Evolutionary conservation across 2,888 invertebrate species (phyloP).

Genomic region (Lasioglossum vierecki): DNA sequence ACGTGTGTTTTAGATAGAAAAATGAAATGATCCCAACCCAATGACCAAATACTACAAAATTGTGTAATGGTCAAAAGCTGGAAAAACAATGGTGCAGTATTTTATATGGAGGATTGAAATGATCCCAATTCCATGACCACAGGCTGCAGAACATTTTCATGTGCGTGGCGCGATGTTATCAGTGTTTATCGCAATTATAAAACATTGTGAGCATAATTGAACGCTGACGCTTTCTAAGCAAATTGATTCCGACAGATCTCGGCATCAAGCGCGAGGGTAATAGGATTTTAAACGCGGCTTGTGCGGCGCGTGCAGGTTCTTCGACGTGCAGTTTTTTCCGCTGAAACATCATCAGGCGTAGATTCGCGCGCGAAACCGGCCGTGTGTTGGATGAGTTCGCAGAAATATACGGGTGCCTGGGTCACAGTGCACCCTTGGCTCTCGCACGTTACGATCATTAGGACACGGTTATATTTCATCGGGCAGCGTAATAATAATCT

Average conservation of each 20-base stretch:
- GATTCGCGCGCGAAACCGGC: neutral
- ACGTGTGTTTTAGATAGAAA: neutral
- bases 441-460: conserved; percentile 20
- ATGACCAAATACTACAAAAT: neutral
- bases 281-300: neutral
- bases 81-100: neutral
- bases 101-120: no score
- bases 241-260: neutral
- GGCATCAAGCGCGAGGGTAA: neutral
- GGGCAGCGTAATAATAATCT: conserved; percentile 21
- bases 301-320: neutral
- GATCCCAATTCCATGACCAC: neutral
- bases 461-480: conserved; percentile 27
- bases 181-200: neutral
- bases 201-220: neutral
- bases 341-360: neutral
- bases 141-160: neutral
- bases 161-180: neutral
- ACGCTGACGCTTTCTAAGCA: neutral
- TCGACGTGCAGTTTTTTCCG: conserved; percentile 1
- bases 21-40: neutral
- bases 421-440: neutral
- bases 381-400: neutral
- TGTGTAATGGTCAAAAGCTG: neutral
- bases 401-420: conserved; percentile 8